phyloP scores from a whole-genome alignment of 2,113 vertebrate genomes.

The Sinosuthora webbiana region DNA sequence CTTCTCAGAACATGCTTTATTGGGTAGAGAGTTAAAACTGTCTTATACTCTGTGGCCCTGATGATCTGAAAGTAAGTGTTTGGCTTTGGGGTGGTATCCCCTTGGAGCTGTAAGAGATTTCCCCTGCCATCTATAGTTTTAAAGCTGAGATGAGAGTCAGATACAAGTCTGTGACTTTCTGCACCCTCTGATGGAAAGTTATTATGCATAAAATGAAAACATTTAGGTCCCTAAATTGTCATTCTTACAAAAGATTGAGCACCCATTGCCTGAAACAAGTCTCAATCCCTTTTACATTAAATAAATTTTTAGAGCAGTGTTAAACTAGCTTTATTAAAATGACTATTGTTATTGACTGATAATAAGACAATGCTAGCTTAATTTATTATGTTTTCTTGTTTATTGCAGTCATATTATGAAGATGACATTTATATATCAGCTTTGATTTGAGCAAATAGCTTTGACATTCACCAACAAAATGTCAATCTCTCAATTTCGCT shows the following conservation, averaged over 20 bases:
- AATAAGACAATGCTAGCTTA: neutral
- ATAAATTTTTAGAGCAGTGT: neutral
- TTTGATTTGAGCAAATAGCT: constrained; percentile 19
- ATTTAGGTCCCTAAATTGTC: neutral
- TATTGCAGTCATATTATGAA: neutral
- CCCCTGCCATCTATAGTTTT: neutral
- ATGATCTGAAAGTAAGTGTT: neutral
- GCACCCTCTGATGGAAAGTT: neutral
- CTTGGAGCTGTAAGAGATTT: neutral
- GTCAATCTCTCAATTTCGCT: neutral
- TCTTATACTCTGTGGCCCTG: neutral
- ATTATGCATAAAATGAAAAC: neutral
- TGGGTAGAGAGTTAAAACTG: neutral
- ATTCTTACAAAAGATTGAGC: neutral
- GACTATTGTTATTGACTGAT: neutral
- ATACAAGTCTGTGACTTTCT: neutral
- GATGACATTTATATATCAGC: neutral
- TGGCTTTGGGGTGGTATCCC: neutral
- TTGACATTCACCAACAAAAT: constrained; percentile 7
- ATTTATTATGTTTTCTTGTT: constrained; percentile 6
- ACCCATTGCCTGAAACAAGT: neutral
- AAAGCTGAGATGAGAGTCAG: neutral
- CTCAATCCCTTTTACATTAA: neutral
- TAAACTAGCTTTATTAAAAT: neutral
- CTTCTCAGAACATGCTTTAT: neutral